Evolutionary conservation across 2,888 invertebrate genomes (phyloP), one percentile per base, ranked within the genome.

Genomic region (Zonitis immaculata): DNA sequence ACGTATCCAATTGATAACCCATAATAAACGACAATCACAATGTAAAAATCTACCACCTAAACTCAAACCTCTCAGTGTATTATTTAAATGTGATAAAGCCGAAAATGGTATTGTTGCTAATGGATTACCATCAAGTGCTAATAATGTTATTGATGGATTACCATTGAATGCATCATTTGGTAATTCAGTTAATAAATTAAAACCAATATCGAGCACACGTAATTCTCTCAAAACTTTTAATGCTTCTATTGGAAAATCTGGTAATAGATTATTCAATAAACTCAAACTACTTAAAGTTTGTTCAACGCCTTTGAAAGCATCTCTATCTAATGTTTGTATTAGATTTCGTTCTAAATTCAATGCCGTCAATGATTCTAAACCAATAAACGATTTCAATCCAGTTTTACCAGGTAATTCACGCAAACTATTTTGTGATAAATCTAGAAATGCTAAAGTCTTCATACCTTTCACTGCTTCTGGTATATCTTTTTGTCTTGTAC

Each of bases 91-190:
- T 6, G 80, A 76, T 59, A 95, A 83, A 0, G 92, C 88, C 62
- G 83, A 82, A 67, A 86, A 87, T 0, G 92, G 90, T 42, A 95
- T 86, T 1, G 91, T 91, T 5, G 88, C 82, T 65, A 95, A 73
- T 2, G 94, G 94, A 77, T 95, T 95, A 44, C 95, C 95, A 70
- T 95, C 95, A 63, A 95, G 80, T 8, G 95, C 95, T 55, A 95
- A 73, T 48, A 95, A 78, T 0, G 94, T 94, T 60, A 95, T 85
- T 22, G 89, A 86, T 1, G 89, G 89, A 75, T 92, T 91, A 50
- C 86, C 88, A 54, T 82, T 76, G 71, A 95, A 94, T 1, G 93
- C 90, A 54, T 88, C 83, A 45, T 81, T 77, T 8, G 94, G 93
- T 62, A 95, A 76, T 65, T 87, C 86, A 43, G 90, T 90, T 58